Conservation (phyloP, 2,113 vertebrate species). For the Myiagra hebetior region DNA sequence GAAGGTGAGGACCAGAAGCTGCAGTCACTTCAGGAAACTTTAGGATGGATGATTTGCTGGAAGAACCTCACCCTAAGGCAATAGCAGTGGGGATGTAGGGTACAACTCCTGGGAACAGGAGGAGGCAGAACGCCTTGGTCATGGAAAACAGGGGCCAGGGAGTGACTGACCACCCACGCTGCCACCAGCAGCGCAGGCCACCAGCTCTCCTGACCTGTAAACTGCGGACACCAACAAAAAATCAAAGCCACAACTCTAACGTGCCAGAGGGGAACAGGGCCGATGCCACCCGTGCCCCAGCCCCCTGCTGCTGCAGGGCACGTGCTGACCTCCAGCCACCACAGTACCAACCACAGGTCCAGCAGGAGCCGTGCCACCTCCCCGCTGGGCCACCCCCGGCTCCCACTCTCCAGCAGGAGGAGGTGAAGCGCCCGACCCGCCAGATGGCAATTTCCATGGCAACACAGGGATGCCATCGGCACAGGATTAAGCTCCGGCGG, state of each 20-base stretch:
- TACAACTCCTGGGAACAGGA: not conserved
- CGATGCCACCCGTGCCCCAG: not conserved
- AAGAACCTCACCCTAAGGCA: not conserved
- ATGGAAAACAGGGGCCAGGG: not conserved
- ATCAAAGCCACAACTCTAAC: rapidly evolving
- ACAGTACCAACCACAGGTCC: rapidly evolving
- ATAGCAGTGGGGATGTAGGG: rapidly evolving
- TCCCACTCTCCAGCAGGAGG: not conserved
- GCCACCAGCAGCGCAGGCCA: not conserved
- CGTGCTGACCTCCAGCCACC: not conserved
- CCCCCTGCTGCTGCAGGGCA: not conserved
- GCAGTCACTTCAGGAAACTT: not conserved
- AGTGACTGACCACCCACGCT: not conserved
- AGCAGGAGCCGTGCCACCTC: not conserved
- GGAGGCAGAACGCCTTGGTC: not conserved
- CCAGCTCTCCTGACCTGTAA: not conserved
- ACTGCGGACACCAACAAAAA: rapidly evolving
- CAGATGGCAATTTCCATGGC: not conserved
- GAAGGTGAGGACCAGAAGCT: not conserved
- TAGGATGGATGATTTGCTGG: not conserved
- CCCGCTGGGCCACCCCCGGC: rapidly evolving
- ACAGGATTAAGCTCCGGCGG: not conserved
- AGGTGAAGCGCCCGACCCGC: not conserved
- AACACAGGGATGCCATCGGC: not conserved
- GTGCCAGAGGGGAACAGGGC: rapidly evolving